phyloP scores from a whole-genome alignment of 2,888 invertebrate species.

The Dascillus cervinus region DNA sequence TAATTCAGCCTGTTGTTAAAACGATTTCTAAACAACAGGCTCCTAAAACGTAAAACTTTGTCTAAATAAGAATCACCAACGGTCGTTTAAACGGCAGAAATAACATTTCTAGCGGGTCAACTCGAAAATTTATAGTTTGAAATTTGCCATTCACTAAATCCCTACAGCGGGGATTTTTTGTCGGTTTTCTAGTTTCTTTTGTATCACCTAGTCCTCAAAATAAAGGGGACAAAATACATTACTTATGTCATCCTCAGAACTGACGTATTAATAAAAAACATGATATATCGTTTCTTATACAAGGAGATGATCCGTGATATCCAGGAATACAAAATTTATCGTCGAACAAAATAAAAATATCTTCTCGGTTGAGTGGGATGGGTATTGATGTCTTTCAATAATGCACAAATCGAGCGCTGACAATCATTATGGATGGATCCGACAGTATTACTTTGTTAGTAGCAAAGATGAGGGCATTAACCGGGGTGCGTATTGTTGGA shows the following conservation, averaged over 20 bases:
- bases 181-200: too few species aligned
- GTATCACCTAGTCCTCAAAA: too few species aligned
- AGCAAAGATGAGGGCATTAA: constrained; percentile 14
- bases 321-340: constrained; percentile 23
- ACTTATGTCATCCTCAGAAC: constrained; percentile 12
- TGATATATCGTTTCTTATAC: constrained; percentile 20
- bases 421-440: constrained; percentile 21
- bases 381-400: constrained; percentile 23
- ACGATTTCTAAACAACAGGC: too few species aligned
- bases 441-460: constrained; percentile 17
- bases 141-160: too few species aligned
- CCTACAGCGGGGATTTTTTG: too few species aligned
- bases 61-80: too few species aligned
- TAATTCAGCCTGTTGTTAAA: too few species aligned
- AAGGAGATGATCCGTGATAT: constrained; percentile 25
- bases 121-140: too few species aligned
- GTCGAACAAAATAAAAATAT: constrained; percentile 24
- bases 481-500: constrained; percentile 13
- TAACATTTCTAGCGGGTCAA: too few species aligned
- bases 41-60: too few species aligned
- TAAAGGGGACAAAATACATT: too few species aligned
- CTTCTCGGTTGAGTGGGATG: constrained; percentile 18
- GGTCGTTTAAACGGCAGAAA: too few species aligned
- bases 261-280: constrained; percentile 20
- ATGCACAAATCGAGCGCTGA: constrained; percentile 20